Base-by-base conservation (phyloP, 2,797 vertebrate species). In the Apogon hyalosoma region DNA sequence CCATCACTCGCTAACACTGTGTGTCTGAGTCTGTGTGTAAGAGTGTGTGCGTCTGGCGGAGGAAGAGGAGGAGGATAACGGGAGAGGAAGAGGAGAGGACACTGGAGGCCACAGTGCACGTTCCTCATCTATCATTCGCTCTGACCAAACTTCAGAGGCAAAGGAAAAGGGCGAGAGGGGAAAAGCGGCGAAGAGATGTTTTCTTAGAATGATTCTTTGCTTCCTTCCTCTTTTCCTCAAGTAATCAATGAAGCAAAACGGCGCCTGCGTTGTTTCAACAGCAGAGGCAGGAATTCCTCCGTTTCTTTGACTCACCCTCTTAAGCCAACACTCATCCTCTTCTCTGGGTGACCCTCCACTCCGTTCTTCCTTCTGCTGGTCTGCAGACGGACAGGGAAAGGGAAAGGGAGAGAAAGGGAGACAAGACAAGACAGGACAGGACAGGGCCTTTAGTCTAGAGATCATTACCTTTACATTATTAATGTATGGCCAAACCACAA, bases 391-490 rank as follows among this genome's bases (percentile, higher is more conserved):
- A 82, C 50, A 15, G 49, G 66, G 48, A 7, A 19, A 15, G 49
- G 66, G 48, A 7, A 19, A 3, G 11, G n/a, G 45, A 19, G 33
- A 36, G 28, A 19, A 52, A 6, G 47, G 36, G 66, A 33, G 54
- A 66, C 64, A 65, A 33, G 54, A 66, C 64, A 65, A 68, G 66
- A 68, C 84, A 83, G 85, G 90, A 90, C 90, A 88, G 85, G 90
- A 90, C 90, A 88, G 85, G 87, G 86, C 89, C 93, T 93, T 93
- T 92, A 92, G 92, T 92, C 90, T 85, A 85, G 91, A 90, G 92
- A 93, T 93, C 90, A 89, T 92, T 93, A 92, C 92, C 83, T 92
- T 93, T 94, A 92, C 91, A 94, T 94, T 92, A 93, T 93, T 92
- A 91, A 92, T 91, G 89, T 92, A 92, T 86, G 82, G 87, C 81